Evolutionary conservation across 2,113 vertebrate species (phyloP).

Genomic region (Stigmatopora nigra): DNA sequence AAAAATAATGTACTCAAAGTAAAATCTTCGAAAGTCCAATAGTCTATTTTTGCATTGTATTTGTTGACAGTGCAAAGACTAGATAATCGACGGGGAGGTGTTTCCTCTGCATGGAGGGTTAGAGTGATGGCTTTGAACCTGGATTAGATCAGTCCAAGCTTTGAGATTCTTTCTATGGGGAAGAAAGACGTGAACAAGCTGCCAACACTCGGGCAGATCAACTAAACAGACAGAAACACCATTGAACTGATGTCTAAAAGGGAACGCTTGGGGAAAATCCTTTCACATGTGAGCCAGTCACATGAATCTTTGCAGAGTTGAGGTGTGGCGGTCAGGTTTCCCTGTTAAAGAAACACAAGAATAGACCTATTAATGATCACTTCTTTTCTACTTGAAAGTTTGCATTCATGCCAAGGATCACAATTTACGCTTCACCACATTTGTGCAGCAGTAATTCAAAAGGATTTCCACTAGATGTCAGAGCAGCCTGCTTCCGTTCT

Average conservation of each 20-base stretch:
- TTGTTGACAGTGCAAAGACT: conserved; percentile 71
- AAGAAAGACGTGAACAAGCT: conserved; percentile 56
- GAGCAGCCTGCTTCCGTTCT: conserved; percentile 32
- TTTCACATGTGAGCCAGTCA: conserved; percentile 92
- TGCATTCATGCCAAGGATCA: neutral
- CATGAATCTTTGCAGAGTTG: conserved; percentile 79
- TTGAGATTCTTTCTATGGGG: conserved; percentile 28
- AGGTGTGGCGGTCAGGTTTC: conserved; percentile 73
- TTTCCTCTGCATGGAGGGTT: conserved; percentile 53
- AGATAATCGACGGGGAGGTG: conserved; percentile 61
- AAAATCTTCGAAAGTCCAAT: conserved; percentile 59
- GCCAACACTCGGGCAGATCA: conserved; percentile 73
- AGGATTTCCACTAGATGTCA: conserved; percentile 55
- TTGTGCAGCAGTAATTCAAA: conserved; percentile 4
- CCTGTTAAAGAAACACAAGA: conserved; percentile 65
- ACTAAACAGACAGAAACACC: conserved; percentile 82
- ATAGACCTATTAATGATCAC: neutral
- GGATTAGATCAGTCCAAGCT: conserved; percentile 66
- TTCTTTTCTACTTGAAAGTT: neutral
- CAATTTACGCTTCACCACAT: neutral
- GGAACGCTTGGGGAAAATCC: conserved; percentile 64
- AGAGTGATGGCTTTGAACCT: conserved; percentile 78
- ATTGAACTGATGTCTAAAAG: conserved; percentile 95
- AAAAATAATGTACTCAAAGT: conserved; percentile 47
- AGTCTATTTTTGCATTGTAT: conserved; percentile 64